phyloP scores from a whole-genome alignment of 2,797 vertebrate genomes.

The Tolypeutes matacus region DNA sequence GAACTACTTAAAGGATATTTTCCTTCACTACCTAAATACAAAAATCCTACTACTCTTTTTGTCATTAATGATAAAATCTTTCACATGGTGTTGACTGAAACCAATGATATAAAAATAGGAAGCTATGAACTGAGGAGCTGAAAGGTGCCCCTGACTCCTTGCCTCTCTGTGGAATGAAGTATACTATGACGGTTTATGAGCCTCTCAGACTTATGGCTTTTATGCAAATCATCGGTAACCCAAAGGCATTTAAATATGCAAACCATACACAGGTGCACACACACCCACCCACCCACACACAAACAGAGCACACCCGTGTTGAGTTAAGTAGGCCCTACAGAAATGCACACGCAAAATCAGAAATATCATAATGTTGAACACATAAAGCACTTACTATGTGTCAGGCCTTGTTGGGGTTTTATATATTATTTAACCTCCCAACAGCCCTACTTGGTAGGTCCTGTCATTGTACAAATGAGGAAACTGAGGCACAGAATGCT shows the following conservation, averaged over 20 bases:
- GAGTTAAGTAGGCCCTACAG: background rate
- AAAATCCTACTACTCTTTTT: background rate
- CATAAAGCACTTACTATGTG: background rate
- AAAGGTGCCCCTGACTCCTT: background rate
- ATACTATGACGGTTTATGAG: background rate
- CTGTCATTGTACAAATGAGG: too few species aligned
- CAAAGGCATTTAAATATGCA: background rate
- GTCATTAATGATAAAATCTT: conserved; percentile 3
- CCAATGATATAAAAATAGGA: background rate
- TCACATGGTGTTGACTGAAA: background rate
- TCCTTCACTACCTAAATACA: conserved; percentile 51
- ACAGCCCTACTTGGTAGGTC: background rate
- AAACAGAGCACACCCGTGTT: background rate
- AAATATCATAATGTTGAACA: background rate
- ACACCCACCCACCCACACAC: background rate
- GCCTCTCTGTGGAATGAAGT: background rate
- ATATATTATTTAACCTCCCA: too few species aligned
- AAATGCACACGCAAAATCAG: background rate
- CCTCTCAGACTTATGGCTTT: background rate
- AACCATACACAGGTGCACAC: background rate
- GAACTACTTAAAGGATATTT: conserved; percentile 53
- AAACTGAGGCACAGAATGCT: too few species aligned
- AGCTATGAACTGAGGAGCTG: background rate
- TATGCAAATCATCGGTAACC: background rate
- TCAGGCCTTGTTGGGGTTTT: too few species aligned